Base-by-base conservation (phyloP, 2,888 invertebrate species). In the Aproaerema taeniolella region DNA sequence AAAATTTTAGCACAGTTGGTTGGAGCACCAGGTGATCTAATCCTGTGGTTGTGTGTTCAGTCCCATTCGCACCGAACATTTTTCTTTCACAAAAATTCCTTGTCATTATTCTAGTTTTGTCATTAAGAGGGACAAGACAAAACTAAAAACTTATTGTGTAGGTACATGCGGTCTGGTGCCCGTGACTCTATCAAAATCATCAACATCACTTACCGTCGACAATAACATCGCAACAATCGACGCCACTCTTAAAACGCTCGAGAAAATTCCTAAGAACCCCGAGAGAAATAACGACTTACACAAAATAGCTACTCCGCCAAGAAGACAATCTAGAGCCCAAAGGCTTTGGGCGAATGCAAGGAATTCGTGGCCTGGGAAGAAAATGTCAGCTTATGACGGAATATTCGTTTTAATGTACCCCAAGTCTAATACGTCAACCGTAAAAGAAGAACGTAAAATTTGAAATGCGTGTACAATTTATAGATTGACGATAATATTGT, bases 391-490 rank as follows among this genome's bases (percentile, higher is more conserved):
- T 13, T 31, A 16, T 26, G 36, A 41, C 6, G 31, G 36, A 13
- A 41, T 41, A 1, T 35, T 11, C 10, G 26, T 41, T 2, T 16
- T 41, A 10, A 41, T 41, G 31, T 31, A 36, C 5, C 31, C 41
- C 2, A 6, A 20, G 16, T 16, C 16, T 9, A n/a, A 7, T 9
- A 14, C 35, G 3, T 2, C 29, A 5, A 4, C 16, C 2, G 11
- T 16, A 10, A 2, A 4, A 11, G 35, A 35, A 28, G 35, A 35
- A 16, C 8, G 9, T 9, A 11, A n/a, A 13, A n/a, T n/a, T n/a
- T n/a, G n/a, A n/a, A n/a, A n/a, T n/a, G n/a, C n/a, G n/a, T n/a
- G n/a, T n/a, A n/a, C n/a, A n/a, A n/a, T n/a, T n/a, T n/a, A n/a
- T n/a, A n/a, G n/a, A n/a, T n/a, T n/a, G n/a, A n/a, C n/a, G n/a